These are phyloP conservation scores for Neoaliturus tenellus DNA, from an alignment of 2,888 invertebrate species.

Conservation along the genomic window DNA sequence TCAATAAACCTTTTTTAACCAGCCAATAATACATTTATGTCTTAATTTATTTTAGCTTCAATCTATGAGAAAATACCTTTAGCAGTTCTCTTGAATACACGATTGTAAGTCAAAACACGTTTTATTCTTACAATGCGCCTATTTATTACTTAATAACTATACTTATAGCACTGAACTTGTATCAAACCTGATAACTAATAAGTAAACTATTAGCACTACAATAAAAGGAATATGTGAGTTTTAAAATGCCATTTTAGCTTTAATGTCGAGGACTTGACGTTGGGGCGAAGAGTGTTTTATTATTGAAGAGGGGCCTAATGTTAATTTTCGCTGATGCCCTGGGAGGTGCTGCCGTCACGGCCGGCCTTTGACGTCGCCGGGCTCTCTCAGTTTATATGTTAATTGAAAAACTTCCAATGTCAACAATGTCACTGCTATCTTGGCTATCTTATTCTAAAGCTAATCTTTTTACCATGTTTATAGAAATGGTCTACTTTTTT, in stretches of 20 bases:
- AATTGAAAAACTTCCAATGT: neutral
- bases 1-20: too few species aligned
- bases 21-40: too few species aligned
- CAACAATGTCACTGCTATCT: neutral
- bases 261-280: neutral
- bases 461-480: neutral
- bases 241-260: neutral
- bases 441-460: neutral
- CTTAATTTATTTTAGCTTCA: too few species aligned
- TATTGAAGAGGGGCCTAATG: neutral
- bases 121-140: too few species aligned
- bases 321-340: neutral
- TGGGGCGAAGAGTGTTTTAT: neutral
- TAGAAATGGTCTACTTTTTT: neutral
- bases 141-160: too few species aligned
- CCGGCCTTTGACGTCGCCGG: neutral
- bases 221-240: too few species aligned
- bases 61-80: too few species aligned
- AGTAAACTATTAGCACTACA: too few species aligned
- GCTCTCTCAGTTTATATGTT: neutral
- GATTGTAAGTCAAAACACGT: too few species aligned
- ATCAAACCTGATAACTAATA: too few species aligned
- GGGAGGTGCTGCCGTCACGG: neutral
- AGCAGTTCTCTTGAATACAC: too few species aligned
- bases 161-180: too few species aligned